Conservation (phyloP, 2,888 invertebrate species). For the Empis livida region DNA sequence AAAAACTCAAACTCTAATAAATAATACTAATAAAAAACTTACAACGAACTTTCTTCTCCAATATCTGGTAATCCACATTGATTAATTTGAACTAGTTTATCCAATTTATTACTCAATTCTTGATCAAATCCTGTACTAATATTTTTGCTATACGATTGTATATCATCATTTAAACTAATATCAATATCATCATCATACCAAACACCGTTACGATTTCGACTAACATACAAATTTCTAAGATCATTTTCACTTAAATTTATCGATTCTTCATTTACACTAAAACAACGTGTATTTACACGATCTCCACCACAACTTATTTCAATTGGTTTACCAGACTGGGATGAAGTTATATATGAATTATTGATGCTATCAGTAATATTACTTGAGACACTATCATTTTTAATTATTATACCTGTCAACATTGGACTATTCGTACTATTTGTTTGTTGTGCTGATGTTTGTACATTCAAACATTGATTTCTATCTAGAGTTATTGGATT, state of each 20-base stretch:
- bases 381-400: slow-evolving; percentile 8
- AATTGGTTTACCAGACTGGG: neutral
- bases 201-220: slow-evolving; percentile 30
- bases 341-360: no score
- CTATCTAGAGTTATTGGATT: neutral
- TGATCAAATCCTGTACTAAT: no score
- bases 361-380: no score
- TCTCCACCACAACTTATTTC: neutral
- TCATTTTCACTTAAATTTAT: neutral
- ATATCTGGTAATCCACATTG: neutral
- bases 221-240: slow-evolving; percentile 21
- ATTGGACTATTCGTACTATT: slow-evolving; percentile 5
- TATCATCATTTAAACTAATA: neutral
- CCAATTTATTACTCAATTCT: no score
- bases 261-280: no score
- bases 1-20: neutral
- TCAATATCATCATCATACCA: slow-evolving; percentile 16
- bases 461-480: slow-evolving; percentile 5
- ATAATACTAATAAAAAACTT: neutral
- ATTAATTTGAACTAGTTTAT: neutral
- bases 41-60: neutral
- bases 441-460: no score
- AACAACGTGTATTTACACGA: neutral
- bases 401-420: slow-evolving; percentile 18
- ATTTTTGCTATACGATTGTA: no score